A percentile compares a stretch with the other conserved stretches of the same genome.
These are phyloP conservation scores for Megaceryle maxima DNA, from an alignment of 2,113 vertebrate genomes.

Conservation along the genomic window DNA sequence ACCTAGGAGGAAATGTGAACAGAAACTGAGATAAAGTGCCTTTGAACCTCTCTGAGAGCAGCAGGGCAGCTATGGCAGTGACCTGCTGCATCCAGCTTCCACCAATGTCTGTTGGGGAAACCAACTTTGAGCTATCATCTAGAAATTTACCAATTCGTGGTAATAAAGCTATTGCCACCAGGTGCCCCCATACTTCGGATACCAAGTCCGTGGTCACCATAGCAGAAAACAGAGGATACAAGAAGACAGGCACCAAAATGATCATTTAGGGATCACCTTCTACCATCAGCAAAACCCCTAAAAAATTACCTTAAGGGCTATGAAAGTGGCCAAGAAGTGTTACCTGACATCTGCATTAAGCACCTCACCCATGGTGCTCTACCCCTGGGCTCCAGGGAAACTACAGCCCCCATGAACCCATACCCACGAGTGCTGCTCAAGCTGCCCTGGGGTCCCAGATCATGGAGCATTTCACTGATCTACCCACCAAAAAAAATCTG, in stretches of 20 bases:
- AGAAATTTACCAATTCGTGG: not conserved
- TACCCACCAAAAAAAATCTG: not conserved
- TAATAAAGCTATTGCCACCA: not conserved
- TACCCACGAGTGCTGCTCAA: not conserved
- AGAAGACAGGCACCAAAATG: not conserved
- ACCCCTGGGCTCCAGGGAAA: not conserved
- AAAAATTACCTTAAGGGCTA: not conserved
- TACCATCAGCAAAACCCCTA: not conserved
- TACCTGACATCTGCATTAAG: not conserved
- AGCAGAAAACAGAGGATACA: not conserved
- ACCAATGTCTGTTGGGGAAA: fast-evolving
- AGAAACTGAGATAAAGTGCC: not conserved
- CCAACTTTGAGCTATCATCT: not conserved
- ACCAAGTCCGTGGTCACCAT: not conserved
- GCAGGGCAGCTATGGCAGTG: fast-evolving
- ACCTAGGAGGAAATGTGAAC: not conserved
- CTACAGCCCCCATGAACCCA: fast-evolving
- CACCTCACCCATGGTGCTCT: not conserved
- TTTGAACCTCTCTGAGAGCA: not conserved
- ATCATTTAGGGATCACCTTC: not conserved
- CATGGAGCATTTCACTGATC: not conserved
- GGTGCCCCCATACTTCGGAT: fast-evolving
- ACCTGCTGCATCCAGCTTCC: not conserved
- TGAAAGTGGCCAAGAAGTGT: not conserved
- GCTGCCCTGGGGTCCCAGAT: not conserved